Conservation (phyloP, 1,140 invertebrate species). For the Sesamia nonagrioides region DNA sequence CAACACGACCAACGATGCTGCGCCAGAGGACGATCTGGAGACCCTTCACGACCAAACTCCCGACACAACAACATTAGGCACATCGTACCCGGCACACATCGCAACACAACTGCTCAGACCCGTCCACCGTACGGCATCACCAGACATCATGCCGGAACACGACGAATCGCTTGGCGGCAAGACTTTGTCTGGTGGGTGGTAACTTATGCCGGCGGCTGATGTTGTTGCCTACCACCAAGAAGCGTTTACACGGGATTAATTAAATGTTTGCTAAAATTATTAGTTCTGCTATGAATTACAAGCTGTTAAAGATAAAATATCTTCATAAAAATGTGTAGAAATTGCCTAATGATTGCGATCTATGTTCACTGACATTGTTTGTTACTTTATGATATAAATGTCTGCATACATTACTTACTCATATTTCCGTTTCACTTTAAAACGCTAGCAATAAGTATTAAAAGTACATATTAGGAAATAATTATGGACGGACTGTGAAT, state of each 20-base stretch:
- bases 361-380: not conserved
- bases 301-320: constrained; percentile 1
- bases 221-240: too few relatives aligned
- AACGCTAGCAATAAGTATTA: constrained; percentile 2
- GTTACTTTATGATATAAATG: constrained; percentile 7
- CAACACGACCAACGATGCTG: too few relatives aligned
- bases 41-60: too few relatives aligned
- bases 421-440: constrained; percentile 37
- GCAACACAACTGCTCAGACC: too few relatives aligned
- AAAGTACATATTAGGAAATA: constrained; percentile 43
- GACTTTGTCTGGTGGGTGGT: too few relatives aligned
- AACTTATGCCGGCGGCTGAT: too few relatives aligned
- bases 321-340: not conserved
- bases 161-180: too few relatives aligned
- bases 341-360: not conserved
- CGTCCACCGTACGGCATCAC: too few relatives aligned
- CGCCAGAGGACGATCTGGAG: too few relatives aligned
- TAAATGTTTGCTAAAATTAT: not conserved
- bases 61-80: too few relatives aligned
- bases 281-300: constrained; percentile 15
- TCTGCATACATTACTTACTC: constrained; percentile 8
- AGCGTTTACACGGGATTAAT: not conserved
- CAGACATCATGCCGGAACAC: too few relatives aligned
- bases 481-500: not conserved
- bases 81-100: too few relatives aligned